These are phyloP conservation scores for Cosmopolites sordidus DNA, from an alignment of 2,888 invertebrate genomes.

Conservation along the genomic window DNA sequence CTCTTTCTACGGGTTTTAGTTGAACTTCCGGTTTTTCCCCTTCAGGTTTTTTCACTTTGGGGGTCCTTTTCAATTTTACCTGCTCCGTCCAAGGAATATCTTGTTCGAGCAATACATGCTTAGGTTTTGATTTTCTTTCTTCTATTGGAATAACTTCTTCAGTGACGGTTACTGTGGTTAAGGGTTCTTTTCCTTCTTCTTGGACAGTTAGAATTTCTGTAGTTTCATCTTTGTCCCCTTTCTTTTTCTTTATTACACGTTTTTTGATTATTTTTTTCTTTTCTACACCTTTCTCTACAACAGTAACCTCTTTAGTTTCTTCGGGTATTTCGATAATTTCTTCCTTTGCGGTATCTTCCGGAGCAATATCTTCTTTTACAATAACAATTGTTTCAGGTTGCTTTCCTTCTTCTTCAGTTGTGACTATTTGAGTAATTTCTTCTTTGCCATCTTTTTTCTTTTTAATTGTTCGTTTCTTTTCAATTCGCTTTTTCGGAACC, in stretches of 20 bases:
- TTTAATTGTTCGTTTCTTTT: constrained; percentile 47
- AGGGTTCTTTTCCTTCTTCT: constrained; percentile 32
- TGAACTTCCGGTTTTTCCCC: constrained; percentile 31
- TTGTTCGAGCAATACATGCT: constrained; percentile 40
- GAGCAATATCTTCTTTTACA: constrained; percentile 24
- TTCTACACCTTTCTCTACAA: constrained; percentile 36
- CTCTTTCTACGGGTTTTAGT: constrained; percentile 12
- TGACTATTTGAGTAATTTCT: constrained; percentile 37
- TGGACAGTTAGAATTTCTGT: constrained; percentile 45
- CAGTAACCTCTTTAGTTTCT: constrained; percentile 42
- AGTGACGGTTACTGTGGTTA: constrained; percentile 34
- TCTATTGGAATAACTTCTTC: constrained; percentile 35
- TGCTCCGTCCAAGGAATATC: constrained; percentile 58
- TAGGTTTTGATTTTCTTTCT: constrained; percentile 16
- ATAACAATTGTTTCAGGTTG: constrained; percentile 28
- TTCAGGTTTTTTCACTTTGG: constrained; percentile 39
- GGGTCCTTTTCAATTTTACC: constrained; percentile 50
- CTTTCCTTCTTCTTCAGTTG: constrained; percentile 32
- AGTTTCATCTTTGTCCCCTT: constrained; percentile 41
- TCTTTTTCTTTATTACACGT: constrained; percentile 45
- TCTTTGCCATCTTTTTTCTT: constrained; percentile 43
- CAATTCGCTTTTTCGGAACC: constrained; percentile 39
- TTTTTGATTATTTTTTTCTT: constrained; percentile 37
- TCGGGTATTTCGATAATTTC: constrained; percentile 33
- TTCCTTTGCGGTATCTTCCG: constrained; percentile 8